Evolutionary conservation across 2,888 invertebrate species (phyloP).

Genomic region (Dexiosoma caninum): DNA sequence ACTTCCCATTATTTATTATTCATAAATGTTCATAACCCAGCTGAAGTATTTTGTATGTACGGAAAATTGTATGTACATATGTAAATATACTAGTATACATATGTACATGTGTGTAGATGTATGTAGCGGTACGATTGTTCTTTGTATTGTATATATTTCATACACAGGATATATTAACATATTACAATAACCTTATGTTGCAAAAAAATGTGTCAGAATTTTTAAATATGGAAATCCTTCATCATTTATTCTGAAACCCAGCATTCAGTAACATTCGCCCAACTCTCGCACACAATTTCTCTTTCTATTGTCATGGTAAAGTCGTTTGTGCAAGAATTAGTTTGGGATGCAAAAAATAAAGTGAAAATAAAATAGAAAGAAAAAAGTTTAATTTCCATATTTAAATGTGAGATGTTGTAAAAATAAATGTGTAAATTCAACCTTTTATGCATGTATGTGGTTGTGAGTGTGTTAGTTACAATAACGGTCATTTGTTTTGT

Average conservation of each 20-base stretch:
- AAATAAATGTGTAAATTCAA: neutral
- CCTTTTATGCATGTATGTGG: neutral
- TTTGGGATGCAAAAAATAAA: neutral
- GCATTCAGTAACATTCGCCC: slow-evolving; percentile 6
- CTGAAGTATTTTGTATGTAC: neutral
- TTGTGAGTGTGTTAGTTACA: slow-evolving; percentile 3
- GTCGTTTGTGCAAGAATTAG: neutral
- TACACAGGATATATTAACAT: slow-evolving; percentile 22
- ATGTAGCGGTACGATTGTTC: neutral
- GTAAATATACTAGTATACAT: neutral
- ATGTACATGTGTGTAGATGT: neutral
- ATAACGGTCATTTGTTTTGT: slow-evolving; percentile 54
- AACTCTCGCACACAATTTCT: neutral
- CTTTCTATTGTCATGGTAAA: neutral
- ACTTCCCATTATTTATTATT: neutral
- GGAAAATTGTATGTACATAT: neutral
- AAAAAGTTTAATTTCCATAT: neutral
- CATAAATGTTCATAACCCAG: neutral
- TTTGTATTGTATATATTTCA: neutral
- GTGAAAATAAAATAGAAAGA: neutral
- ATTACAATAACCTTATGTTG: slow-evolving; percentile 50
- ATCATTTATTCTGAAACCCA: slow-evolving; percentile 46
- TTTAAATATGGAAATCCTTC: slow-evolving; percentile 56
- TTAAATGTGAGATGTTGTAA: neutral
- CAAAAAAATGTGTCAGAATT: slow-evolving; percentile 57